Conservation (phyloP, 2,888 invertebrate genomes). For the Chymomyza fuscimana region DNA sequence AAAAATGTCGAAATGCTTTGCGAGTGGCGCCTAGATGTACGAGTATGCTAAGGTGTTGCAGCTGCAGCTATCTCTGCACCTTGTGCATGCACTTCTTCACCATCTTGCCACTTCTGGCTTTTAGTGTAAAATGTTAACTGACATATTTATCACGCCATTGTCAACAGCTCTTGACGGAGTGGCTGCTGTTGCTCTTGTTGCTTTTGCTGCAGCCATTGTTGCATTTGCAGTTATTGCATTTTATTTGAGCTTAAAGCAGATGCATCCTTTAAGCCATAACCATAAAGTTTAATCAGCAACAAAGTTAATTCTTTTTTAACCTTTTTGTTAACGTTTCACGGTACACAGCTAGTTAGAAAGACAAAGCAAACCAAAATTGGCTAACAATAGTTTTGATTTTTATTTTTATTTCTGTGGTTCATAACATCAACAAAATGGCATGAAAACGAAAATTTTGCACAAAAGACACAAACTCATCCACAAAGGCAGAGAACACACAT, state of each 20-base stretch:
- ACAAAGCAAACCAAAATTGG: not conserved
- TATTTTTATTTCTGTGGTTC: too few relatives aligned
- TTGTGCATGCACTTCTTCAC: not conserved
- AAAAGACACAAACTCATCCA: not conserved
- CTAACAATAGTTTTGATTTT: not conserved
- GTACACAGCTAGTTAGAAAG: not conserved
- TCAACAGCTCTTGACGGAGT: conserved; percentile 26
- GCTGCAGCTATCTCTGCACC: not conserved
- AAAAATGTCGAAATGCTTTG: conserved; percentile 54
- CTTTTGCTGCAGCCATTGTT: not conserved
- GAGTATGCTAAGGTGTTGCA: conserved; percentile 4
- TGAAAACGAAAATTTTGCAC: conserved; percentile 17
- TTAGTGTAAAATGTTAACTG: conserved; percentile 29
- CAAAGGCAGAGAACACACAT: not conserved
- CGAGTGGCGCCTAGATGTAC: not conserved
- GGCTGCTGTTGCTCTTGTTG: conserved; percentile 42
- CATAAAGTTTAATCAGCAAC: not conserved
- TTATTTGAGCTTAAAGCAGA: conserved; percentile 9
- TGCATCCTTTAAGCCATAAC: conserved; percentile 7
- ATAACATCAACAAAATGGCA: conserved; percentile 11
- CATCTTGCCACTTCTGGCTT: conserved; percentile 38
- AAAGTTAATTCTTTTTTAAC: not conserved
- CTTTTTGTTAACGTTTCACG: not conserved
- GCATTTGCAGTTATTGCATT: not conserved
- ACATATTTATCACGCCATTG: conserved; percentile 60